phyloP scores from a whole-genome alignment of 2,888 invertebrate genomes.

The Agelastica alni region DNA sequence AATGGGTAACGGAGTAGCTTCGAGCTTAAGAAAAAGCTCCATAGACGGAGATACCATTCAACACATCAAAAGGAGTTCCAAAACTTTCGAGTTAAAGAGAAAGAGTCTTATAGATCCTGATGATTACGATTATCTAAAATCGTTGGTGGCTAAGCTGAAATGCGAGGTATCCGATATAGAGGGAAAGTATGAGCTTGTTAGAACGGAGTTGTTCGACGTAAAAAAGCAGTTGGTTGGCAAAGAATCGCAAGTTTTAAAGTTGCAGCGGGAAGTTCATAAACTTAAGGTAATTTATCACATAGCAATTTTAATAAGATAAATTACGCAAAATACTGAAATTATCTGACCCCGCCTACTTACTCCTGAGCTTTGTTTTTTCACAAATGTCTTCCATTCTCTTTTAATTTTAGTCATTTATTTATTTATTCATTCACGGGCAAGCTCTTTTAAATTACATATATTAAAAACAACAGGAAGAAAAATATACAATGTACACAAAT shows the following conservation, averaged over 20 bases:
- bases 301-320: no score
- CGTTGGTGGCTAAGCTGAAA: constrained; percentile 55
- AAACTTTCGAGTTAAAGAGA: constrained; percentile 44
- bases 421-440: no score
- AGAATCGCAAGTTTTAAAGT: constrained; percentile 63
- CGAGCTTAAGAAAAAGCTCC: constrained; percentile 42
- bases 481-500: no score
- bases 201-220: constrained; percentile 62
- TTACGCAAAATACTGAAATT: no score
- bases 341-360: no score
- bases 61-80: constrained; percentile 47
- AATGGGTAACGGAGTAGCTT: constrained; percentile 54
- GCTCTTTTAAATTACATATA: no score
- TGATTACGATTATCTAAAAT: constrained; percentile 53
- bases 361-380: no score
- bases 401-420: no score
- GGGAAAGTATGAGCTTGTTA: constrained; percentile 58
- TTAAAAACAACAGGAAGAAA: no score
- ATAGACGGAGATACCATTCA: constrained; percentile 44
- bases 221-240: constrained; percentile 61
- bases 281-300: constrained; percentile 70
- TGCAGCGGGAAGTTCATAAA: constrained; percentile 73
- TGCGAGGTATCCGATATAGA: constrained; percentile 59
- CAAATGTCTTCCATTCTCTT: no score
- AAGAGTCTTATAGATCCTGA: constrained; percentile 43